These are phyloP conservation scores for Bubalus kerabau DNA, from an alignment of 2,113 vertebrate genomes.

Conservation along the genomic window DNA sequence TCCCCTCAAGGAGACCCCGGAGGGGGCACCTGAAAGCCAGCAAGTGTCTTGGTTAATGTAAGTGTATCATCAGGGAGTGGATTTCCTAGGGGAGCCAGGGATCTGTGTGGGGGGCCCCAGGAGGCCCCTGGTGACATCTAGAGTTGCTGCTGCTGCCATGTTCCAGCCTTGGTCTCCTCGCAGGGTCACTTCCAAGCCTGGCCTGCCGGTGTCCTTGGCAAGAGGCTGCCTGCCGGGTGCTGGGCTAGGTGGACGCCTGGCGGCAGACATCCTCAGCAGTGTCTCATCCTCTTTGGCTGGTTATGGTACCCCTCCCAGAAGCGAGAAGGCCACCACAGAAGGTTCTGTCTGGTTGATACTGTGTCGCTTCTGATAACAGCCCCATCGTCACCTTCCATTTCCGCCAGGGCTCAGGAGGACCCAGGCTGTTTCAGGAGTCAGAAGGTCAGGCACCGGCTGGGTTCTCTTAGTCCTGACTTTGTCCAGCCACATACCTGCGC, in stretches of 20 bases:
- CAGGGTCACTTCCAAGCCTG: not conserved
- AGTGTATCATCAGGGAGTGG: not conserved
- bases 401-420: not conserved
- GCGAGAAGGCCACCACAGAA: not conserved
- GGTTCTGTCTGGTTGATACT: not conserved
- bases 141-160: not conserved
- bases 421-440: not conserved
- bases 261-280: not conserved
- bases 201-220: not conserved
- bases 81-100: not conserved
- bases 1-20: too few relatives aligned
- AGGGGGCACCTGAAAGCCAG: not conserved
- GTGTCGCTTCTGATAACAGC: not conserved
- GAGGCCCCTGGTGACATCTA: not conserved
- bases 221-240: rapidly evolving
- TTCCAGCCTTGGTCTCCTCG: not conserved
- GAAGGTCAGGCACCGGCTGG: not conserved
- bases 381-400: not conserved
- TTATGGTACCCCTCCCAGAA: not conserved
- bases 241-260: not conserved
- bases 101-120: not conserved
- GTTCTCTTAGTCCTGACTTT: not conserved
- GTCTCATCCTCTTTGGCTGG: not conserved
- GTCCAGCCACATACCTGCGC: not conserved
- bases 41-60: not conserved